Evolutionary conservation across 92 coral and sea anemone genomes (phyloP).

Genomic region (Parazoanthus darwini): DNA sequence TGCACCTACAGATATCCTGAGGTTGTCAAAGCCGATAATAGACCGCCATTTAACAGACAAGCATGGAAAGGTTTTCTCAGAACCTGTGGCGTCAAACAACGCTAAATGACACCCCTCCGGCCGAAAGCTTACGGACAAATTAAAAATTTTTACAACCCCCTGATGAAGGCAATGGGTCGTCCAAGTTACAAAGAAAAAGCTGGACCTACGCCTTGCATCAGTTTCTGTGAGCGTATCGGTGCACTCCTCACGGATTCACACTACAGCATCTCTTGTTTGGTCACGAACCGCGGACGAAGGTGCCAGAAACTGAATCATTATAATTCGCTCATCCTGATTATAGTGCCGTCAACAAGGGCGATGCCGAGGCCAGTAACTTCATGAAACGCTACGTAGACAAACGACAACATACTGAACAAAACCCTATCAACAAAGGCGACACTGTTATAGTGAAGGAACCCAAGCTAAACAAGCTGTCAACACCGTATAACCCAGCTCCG

Average conservation of each 20-base stretch:
- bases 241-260: too few species aligned
- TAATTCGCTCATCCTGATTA: constrained; percentile 37
- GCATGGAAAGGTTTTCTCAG: constrained; percentile 42
- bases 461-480: too few species aligned
- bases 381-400: constrained; percentile 7
- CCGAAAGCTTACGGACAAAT: constrained; percentile 5
- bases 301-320: constrained; percentile 25
- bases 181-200: too few species aligned
- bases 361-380: constrained; percentile 34
- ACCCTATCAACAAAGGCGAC: too few species aligned
- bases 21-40: constrained; percentile 45
- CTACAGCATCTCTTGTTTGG: too few species aligned
- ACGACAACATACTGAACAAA: too few species aligned
- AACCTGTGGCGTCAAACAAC: constrained; percentile 29
- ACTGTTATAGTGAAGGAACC: too few species aligned
- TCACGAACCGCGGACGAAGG: constrained; percentile 29
- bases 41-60: constrained; percentile 46
- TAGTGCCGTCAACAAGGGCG: constrained; percentile 10
- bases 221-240: too few species aligned
- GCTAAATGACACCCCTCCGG: constrained; percentile 25
- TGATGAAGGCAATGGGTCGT: too few species aligned
- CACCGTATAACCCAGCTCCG: too few species aligned
- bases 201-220: too few species aligned
- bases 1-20: constrained; percentile 21
- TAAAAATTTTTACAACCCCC: too few species aligned